Percentiles rank a stretch among this genome's conserved stretches.
Conservation (phyloP, 2,113 vertebrate species). For the Megaleporinus macrocephalus region DNA sequence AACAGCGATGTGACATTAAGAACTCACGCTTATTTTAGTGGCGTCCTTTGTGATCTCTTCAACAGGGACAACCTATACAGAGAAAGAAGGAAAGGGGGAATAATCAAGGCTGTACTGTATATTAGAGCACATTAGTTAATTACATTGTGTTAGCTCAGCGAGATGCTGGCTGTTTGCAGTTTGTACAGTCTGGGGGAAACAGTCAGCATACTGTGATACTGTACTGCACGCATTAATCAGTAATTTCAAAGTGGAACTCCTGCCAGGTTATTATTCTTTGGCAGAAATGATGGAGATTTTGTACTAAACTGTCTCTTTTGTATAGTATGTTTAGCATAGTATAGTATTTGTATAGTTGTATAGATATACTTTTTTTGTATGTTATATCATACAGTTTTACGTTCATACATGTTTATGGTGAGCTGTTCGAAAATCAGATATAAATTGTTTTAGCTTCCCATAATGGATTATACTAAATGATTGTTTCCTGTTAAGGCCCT, state of each 20-base stretch:
- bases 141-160: slow-evolving; percentile 70
- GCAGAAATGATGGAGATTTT: not conserved
- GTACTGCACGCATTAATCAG: slow-evolving; percentile 64
- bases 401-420: too few relatives aligned
- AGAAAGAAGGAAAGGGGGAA: slow-evolving; percentile 34
- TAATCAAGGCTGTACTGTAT: not conserved
- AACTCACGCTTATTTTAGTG: slow-evolving; percentile 97
- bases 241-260: slow-evolving; percentile 56
- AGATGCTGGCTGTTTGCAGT: slow-evolving; percentile 54
- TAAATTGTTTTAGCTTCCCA: not conserved
- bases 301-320: too few relatives aligned
- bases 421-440: not conserved
- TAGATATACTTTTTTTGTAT: too few relatives aligned
- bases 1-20: not conserved
- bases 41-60: slow-evolving; percentile 86
- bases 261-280: slow-evolving; percentile 24
- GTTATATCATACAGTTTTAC: too few relatives aligned
- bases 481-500: not conserved
- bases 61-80: slow-evolving; percentile 81
- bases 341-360: too few relatives aligned
- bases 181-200: slow-evolving; percentile 60
- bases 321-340: too few relatives aligned
- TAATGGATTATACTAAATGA: not conserved
- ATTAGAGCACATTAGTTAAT: slow-evolving; percentile 59
- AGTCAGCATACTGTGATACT: slow-evolving; percentile 44